These are phyloP conservation scores for Festucalex cinctus DNA, from an alignment of 2,113 vertebrate species.

Conservation along the genomic window DNA sequence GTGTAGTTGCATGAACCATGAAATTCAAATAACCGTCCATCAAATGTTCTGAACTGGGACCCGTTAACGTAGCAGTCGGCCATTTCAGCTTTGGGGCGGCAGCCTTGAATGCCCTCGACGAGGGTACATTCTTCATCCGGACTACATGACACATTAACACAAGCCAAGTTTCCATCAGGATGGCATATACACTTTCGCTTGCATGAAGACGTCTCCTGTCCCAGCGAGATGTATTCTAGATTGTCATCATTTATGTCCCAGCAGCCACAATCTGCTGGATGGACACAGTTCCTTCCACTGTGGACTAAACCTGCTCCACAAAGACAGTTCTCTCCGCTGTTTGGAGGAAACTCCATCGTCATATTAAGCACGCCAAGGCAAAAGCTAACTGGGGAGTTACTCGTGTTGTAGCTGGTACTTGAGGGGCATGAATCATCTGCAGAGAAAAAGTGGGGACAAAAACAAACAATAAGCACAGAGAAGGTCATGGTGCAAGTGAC, in stretches of 20 bases:
- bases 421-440: constrained; percentile 34
- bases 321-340: constrained; percentile 31
- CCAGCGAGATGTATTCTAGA: constrained; percentile 17
- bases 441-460: constrained; percentile 17
- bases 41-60: constrained; percentile 40
- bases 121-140: constrained; percentile 29
- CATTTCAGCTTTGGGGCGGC: constrained; percentile 21
- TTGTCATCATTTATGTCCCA: constrained; percentile 22
- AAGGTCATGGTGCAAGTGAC: constrained; percentile 31
- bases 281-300: constrained; percentile 26
- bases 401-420: constrained; percentile 25
- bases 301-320: constrained; percentile 33
- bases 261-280: constrained; percentile 36
- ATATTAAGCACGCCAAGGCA: constrained; percentile 29
- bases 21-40: constrained; percentile 43
- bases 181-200: constrained; percentile 38
- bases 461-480: no score
- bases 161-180: constrained; percentile 24
- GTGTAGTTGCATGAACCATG: constrained; percentile 54
- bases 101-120: constrained; percentile 30
- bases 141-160: constrained; percentile 21
- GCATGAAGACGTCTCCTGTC: constrained; percentile 10
- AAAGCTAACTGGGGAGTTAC: constrained; percentile 25
- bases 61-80: constrained; percentile 28
- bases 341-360: constrained; percentile 13